Evolutionary conservation across 2,113 vertebrate species (phyloP), one percentile per base, ranked within the genome.

Genomic region (Epinephelus moara): DNA sequence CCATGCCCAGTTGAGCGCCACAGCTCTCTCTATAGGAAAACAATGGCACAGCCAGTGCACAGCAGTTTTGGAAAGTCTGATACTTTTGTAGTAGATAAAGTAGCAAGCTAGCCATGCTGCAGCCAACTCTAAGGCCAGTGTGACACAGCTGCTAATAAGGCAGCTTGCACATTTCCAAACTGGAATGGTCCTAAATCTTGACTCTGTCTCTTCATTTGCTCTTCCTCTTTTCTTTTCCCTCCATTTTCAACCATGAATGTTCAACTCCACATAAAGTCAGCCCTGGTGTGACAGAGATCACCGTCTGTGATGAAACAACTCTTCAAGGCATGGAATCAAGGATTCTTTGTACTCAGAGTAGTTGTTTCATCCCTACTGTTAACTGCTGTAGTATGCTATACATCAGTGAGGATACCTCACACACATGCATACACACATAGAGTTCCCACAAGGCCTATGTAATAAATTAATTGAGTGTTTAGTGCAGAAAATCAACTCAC

Each of bases 381-480:
- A 15, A 4, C 33, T 68, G 62, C 56, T 17, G 49, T 8, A 12
- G 14, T 19, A 4, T 50, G 42, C 42, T 25, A 2, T 4, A 4
- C 18, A 9, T 4, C 15, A 3, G 25, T 21, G 4, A 0, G 4
- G 10, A 9, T 1, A 4, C 19, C 45, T 23, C 73, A 10, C 33
- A 47, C 70, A 52, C 12, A 60, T 30, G 30, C 9, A 23, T 5
- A 50, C 42, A 61, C 27, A 67, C 17, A 42, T 0, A 21, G 2
- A 57, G 59, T 47, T 73, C 77, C 50, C 50, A 69, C 57, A 61
- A 52, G 77, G 77, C 59, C 80, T 14, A 12, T 25, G 75, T 45
- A 68, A 68, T 76, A 71, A 55, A 87, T 52, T 66, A 74, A 80
- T 80, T 70, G 49, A 77, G 70, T 68, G 74, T 86, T 78, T 63